Percentiles rank a stretch among this genome's conserved stretches.
These are phyloP conservation scores for Agrotis clavis DNA, from an alignment of 2,888 invertebrate species.

Conservation along the genomic window DNA sequence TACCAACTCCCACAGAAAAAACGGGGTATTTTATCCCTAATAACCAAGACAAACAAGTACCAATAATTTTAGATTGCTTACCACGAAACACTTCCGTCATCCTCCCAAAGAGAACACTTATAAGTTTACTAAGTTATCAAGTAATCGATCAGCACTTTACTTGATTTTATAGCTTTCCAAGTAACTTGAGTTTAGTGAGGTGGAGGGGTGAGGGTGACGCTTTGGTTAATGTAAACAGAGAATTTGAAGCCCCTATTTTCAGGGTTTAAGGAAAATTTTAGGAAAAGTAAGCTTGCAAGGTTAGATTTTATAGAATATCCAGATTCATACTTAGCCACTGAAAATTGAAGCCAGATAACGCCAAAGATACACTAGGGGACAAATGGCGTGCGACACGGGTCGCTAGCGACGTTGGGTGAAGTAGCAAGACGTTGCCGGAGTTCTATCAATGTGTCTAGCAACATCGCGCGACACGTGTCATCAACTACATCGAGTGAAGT, in stretches of 20 bases:
- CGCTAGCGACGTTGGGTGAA: no score
- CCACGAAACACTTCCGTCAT: constrained; percentile 1
- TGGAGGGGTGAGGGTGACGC: neutral
- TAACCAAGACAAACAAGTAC: neutral
- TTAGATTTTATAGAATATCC: no score
- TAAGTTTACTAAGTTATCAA: constrained; percentile 43
- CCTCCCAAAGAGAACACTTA: constrained; percentile 42
- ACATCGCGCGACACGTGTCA: no score
- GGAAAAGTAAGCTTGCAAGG: neutral
- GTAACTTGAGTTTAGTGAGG: constrained; percentile 13
- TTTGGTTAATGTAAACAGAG: constrained; percentile 32
- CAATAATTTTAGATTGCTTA: neutral
- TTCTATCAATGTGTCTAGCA: no score
- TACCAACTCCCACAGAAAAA: no score
- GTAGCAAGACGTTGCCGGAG: no score
- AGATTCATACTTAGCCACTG: no score
- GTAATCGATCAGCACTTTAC: constrained; percentile 47
- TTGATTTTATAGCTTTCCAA: constrained; percentile 44
- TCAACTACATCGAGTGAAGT: no score
- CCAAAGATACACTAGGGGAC: no score
- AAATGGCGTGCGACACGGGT: no score
- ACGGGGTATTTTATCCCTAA: no score
- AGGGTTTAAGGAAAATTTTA: neutral
- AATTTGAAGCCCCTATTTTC: constrained; percentile 6
- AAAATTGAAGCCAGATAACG: no score